These are phyloP conservation scores for Pangasius larnaudii DNA, from an alignment of 2,797 vertebrate genomes.

Conservation along the genomic window DNA sequence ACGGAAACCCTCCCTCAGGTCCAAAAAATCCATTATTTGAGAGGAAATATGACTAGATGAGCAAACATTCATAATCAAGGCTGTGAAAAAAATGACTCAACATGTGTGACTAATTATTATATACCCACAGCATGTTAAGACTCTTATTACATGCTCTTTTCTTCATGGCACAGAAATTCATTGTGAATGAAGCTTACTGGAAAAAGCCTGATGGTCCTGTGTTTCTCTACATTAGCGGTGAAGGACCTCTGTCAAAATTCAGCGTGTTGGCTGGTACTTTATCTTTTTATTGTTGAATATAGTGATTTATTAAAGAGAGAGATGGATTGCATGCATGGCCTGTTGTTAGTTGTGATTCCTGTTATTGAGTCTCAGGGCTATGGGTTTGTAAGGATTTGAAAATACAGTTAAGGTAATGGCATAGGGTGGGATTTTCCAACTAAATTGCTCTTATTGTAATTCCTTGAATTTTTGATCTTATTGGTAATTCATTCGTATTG, in stretches of 20 bases:
- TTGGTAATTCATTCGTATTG: not conserved
- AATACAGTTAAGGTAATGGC: not conserved
- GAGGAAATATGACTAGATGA: not conserved
- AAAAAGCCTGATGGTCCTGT: constrained; percentile 73
- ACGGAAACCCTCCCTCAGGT: constrained; percentile 78
- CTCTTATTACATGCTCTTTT: not conserved
- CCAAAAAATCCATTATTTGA: not conserved
- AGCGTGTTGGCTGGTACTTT: constrained; percentile 76
- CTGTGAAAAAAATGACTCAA: not conserved
- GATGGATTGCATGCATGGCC: not conserved
- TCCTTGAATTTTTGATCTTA: not conserved
- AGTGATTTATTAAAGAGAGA: not conserved
- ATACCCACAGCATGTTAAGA: not conserved
- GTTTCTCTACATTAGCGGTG: constrained; percentile 85
- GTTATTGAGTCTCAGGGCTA: not conserved
- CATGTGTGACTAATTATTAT: not conserved
- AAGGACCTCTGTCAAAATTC: constrained; percentile 72
- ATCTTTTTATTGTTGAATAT: not conserved
- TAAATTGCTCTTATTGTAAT: not conserved
- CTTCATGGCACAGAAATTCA: constrained; percentile 75
- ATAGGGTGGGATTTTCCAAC: not conserved
- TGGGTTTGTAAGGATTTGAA: not conserved
- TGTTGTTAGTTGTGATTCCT: not conserved
- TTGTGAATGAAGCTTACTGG: constrained; percentile 80
- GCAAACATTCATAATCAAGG: not conserved